Evolutionary conservation across 1,140 invertebrate genomes (phyloP).

Genomic region (Helicoverpa zea): DNA sequence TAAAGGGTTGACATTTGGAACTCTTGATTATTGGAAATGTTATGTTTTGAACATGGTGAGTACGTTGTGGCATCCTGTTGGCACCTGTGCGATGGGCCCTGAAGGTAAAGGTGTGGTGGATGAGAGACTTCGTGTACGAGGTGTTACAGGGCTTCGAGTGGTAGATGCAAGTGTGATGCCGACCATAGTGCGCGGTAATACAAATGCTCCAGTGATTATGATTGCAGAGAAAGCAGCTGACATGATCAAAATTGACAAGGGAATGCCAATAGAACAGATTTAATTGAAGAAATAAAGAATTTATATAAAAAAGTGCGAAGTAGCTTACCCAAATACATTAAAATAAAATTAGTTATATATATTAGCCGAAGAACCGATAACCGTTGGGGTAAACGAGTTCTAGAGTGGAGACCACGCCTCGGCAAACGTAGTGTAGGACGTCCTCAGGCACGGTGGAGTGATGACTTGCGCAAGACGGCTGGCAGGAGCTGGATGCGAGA

Average conservation of each 20-base stretch:
- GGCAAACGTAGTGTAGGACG: no score
- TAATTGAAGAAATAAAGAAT: not conserved
- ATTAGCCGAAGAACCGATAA: no score
- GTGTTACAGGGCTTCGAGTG: constrained; percentile 83
- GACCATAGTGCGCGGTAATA: constrained; percentile 69
- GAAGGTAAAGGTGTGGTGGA: constrained; percentile 87
- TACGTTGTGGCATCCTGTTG: constrained; percentile 79
- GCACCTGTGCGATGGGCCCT: constrained; percentile 89
- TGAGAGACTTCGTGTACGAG: constrained; percentile 77
- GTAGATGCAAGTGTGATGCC: constrained; percentile 79
- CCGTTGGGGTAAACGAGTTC: no score
- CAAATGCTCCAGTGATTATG: constrained; percentile 85
- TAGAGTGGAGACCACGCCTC: no score
- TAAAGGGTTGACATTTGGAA: constrained; percentile 88
- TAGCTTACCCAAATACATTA: no score
- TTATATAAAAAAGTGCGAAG: not conserved
- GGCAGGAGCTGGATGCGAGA: no score
- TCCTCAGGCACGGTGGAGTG: no score
- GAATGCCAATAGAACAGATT: not conserved
- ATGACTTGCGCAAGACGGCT: no score
- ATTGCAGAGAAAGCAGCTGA: constrained; percentile 90
- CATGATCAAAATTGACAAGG: constrained; percentile 87
- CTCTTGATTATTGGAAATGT: constrained; percentile 89
- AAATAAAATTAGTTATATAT: no score
- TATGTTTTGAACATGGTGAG: constrained; percentile 70